Base-by-base conservation (phyloP, 2,797 vertebrate genomes). In the Meriones psammophilus region DNA sequence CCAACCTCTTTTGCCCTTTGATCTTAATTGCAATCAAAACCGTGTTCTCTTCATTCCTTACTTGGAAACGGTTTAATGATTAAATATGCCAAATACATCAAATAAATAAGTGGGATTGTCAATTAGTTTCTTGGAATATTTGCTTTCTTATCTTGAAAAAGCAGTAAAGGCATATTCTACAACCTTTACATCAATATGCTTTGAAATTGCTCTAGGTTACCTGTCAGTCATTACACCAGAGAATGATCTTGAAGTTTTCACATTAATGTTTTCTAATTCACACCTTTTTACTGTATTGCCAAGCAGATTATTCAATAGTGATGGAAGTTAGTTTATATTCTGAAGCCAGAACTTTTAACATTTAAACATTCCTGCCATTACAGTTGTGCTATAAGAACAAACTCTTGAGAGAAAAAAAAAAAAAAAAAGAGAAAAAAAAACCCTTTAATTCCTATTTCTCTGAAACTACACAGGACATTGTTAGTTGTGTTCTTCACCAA, bases 31-130 rank as follows among this genome's bases (percentile, higher is more conserved):
- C 50, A 58, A 84, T 76, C 14, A 54, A 89, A 66, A 28, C n/a
- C 3, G 73, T 46, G 4, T 79, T 79, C 42, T n/a, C 14, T 30
- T 42, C 13, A 79, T 85, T 64, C 5, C 22, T 90, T 90, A 39
- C 6, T 18, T 73, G 8, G 24, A 74, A 80, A 7, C 12, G 36
- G 26, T 68, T 46, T 58, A 90, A 60, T 66, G 56, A 46, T 69
- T 80, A 79, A 90, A n/a, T 86, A 30, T 93, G 78, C 60, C 74
- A 90, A 79, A 80, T 68, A 80, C 68, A 58, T 80, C 50, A 87
- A 42, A 93, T 64, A 85, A 85, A 58, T 74, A 78, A 92, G 28
- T 15, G 17, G 79, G 18, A 62, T 13, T 64, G 8, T 87, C 46
- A 73, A 58, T 89, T 74, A 54, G 54, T 3, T 66, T 60, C 24